Evolutionary conservation across 64 coral and sea anemone species (phyloP).

Genomic region (Cladopsammia gracilis): DNA sequence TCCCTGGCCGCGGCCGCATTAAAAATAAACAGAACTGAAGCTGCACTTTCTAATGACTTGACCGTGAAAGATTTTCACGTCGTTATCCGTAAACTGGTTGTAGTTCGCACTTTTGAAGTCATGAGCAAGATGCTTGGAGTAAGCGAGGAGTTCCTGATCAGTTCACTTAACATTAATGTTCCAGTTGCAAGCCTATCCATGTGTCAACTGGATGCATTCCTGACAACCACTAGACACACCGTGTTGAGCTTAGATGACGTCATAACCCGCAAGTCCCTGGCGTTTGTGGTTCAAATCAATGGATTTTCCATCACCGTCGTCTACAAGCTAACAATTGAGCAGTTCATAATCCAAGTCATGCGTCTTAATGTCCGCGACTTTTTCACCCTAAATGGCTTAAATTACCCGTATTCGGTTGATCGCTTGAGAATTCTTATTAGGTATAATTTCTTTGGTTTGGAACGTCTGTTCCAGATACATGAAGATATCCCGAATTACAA

Average conservation of each 20-base stretch:
- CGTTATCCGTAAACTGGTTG: slow-evolving; percentile 4
- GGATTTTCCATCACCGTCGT: slow-evolving; percentile 10
- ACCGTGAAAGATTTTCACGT: slow-evolving; percentile 23
- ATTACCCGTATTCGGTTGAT: background rate
- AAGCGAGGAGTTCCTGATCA: background rate
- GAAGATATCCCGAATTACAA: background rate
- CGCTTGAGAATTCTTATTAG: background rate
- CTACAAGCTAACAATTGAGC: slow-evolving; percentile 16
- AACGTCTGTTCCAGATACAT: slow-evolving; percentile 7
- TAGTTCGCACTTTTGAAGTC: slow-evolving; percentile 32
- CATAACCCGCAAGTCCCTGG: background rate
- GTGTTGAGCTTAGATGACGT: slow-evolving; percentile 5
- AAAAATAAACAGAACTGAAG: slow-evolving; percentile 22
- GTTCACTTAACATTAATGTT: background rate
- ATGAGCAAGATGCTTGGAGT: slow-evolving; percentile 45
- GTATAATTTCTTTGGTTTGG: background rate
- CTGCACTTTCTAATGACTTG: background rate
- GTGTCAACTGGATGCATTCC: slow-evolving; percentile 14
- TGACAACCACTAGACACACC: slow-evolving; percentile 9
- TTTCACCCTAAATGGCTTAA: background rate
- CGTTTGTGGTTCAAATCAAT: slow-evolving; percentile 26
- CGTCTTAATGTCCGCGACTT: background rate
- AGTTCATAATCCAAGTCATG: slow-evolving; percentile 8
- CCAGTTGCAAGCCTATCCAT: background rate
- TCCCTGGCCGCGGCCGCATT: background rate